Percentiles rank a stretch among this genome's conserved stretches.
phyloP scores from a whole-genome alignment of 2,113 vertebrate species.

The Centrocercus urophasianus region DNA sequence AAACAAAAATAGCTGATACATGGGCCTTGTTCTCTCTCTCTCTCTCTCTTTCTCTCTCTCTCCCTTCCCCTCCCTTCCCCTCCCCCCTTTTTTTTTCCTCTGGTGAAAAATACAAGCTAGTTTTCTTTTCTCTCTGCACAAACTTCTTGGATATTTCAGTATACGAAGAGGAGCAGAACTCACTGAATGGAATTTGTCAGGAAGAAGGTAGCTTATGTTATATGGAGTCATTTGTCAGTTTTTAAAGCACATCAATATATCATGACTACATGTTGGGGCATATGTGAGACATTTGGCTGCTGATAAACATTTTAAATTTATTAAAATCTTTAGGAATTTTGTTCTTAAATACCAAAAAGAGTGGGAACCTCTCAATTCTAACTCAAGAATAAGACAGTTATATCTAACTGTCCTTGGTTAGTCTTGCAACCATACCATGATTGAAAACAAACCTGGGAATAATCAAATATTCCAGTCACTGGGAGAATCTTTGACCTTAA shows the following conservation, averaged over 20 bases:
- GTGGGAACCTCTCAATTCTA: neutral
- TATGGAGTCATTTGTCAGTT: neutral
- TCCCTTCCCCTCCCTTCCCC: too few species aligned
- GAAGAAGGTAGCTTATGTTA: conserved; percentile 1
- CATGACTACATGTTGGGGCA: neutral
- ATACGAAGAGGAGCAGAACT: neutral
- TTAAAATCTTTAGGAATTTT: neutral
- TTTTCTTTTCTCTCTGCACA: conserved; percentile 19
- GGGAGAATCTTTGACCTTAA: neutral
- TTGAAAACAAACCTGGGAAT: neutral
- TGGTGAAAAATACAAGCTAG: neutral
- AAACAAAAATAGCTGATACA: conserved; percentile 7
- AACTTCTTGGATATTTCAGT: neutral
- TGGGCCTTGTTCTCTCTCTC: neutral
- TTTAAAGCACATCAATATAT: neutral
- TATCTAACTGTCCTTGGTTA: neutral
- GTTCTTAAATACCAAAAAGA: neutral
- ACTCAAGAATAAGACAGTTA: neutral
- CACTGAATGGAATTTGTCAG: conserved; percentile 3
- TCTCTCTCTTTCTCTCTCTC: too few species aligned
- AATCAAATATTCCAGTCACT: neutral
- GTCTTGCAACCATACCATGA: neutral
- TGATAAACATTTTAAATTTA: neutral
- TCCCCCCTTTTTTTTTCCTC: neutral
- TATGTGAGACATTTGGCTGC: neutral